Percentiles rank a stretch among this genome's conserved stretches.
phyloP scores from a whole-genome alignment of 2,888 invertebrate species.

The Nomada goodeniana region DNA sequence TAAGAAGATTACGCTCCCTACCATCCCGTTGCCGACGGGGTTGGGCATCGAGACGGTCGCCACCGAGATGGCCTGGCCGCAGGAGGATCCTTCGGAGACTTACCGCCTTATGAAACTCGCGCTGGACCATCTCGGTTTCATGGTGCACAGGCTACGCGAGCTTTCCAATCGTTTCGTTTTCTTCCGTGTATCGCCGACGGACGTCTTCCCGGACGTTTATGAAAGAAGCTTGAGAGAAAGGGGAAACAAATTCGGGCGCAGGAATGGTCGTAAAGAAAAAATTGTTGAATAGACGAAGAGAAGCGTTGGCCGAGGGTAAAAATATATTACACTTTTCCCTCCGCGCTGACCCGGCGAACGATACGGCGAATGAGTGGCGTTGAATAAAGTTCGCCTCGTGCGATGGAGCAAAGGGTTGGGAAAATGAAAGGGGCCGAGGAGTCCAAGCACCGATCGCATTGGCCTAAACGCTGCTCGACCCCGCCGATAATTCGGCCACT shows the following conservation, averaged over 20 bases:
- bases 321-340: conserved; percentile 2
- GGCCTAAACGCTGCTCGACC: conserved; percentile 44
- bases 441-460: conserved; percentile 51
- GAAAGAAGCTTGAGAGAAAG: conserved; percentile 9
- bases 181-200: neutral
- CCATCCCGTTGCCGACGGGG: conserved; percentile 18
- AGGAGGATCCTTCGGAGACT: conserved; percentile 54
- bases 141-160: neutral
- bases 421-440: conserved; percentile 43
- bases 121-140: conserved; percentile 43
- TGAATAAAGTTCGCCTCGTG: conserved; percentile 21
- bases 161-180: conserved; percentile 4
- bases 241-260: conserved; percentile 52
- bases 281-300: neutral
- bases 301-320: conserved; percentile 8
- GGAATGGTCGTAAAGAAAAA: no score
- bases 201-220: neutral
- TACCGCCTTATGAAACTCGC: conserved; percentile 42
- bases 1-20: conserved; percentile 69
- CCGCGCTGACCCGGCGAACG: conserved; percentile 47
- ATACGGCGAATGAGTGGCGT: conserved; percentile 42
- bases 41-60: conserved; percentile 8
- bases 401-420: neutral
- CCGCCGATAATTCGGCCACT: conserved; percentile 45
- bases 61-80: conserved; percentile 33